phyloP scores from a whole-genome alignment of 2,888 invertebrate genomes.

The Arge pagana region DNA sequence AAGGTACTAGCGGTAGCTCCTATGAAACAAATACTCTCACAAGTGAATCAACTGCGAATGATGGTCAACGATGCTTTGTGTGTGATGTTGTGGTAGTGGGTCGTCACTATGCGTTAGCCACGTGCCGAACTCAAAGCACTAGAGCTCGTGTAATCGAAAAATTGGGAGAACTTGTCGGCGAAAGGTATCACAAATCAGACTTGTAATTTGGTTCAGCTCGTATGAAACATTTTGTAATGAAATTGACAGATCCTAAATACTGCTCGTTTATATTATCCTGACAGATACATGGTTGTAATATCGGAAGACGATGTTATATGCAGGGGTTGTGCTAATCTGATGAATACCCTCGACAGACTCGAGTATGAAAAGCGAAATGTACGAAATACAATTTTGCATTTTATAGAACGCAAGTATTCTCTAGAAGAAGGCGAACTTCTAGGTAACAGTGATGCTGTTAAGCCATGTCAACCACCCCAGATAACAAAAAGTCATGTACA shows the following conservation, averaged over 20 bases:
- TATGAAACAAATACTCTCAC: too few relatives aligned
- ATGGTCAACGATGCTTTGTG: conserved; percentile 53
- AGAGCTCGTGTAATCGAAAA: conserved; percentile 52
- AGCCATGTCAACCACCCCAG: conserved; percentile 43
- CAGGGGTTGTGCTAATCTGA: conserved; percentile 53
- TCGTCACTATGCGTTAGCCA: conserved; percentile 50
- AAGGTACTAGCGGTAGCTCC: too few relatives aligned
- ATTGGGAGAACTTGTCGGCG: conserved; percentile 55
- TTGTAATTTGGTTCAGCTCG: not conserved
- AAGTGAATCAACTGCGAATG: too few relatives aligned
- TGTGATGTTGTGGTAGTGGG: conserved; percentile 53
- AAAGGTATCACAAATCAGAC: conserved; percentile 43
- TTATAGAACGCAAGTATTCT: conserved; percentile 53
- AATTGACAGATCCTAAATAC: not conserved
- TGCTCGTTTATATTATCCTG: not conserved
- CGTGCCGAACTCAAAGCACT: conserved; percentile 51
- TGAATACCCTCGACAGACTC: conserved; percentile 54
- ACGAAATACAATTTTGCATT: conserved; percentile 45
- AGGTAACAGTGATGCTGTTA: conserved; percentile 37
- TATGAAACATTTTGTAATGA: too few relatives aligned
- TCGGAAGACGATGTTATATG: conserved; percentile 57
- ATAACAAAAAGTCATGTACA: conserved; percentile 35
- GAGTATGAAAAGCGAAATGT: conserved; percentile 51
- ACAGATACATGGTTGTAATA: conserved; percentile 55
- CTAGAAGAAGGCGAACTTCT: conserved; percentile 51